Percentiles rank a stretch among this genome's conserved stretches.
Conservation (phyloP, 2,888 invertebrate genomes). For the Steromphala cineraria region DNA sequence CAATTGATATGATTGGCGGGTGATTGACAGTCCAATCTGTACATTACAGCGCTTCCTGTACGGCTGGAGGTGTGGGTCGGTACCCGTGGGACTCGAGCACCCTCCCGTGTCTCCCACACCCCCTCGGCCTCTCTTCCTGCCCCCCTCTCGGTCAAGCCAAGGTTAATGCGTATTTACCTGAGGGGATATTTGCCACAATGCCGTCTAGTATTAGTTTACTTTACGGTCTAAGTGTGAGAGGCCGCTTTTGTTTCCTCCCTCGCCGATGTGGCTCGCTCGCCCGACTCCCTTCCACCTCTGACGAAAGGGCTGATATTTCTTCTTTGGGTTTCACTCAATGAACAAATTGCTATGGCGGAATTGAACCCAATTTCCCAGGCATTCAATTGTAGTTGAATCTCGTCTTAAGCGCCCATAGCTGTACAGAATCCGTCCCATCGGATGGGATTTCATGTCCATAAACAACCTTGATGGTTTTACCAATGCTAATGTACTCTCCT, state of each 20-base stretch:
- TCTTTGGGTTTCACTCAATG: not conserved
- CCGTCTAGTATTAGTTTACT: not conserved
- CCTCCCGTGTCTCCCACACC: not conserved
- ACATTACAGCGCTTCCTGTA: too few species aligned
- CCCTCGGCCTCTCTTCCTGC: not conserved
- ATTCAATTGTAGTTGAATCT: not conserved
- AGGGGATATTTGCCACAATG: not conserved
- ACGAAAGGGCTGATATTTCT: not conserved
- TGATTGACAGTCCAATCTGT: too few species aligned
- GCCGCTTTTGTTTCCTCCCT: not conserved
- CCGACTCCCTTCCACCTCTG: not conserved
- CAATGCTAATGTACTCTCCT: not conserved
- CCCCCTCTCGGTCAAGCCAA: not conserved
- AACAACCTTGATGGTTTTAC: not conserved
- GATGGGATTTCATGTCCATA: not conserved
- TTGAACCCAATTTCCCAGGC: conserved; percentile 1
- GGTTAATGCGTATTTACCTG: conserved; percentile 3
- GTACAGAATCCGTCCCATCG: not conserved
- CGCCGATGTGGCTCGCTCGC: not conserved
- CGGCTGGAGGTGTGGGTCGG: not conserved
- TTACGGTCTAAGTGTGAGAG: not conserved
- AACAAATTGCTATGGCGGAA: not conserved
- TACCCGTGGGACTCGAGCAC: not conserved
- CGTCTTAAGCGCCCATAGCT: not conserved
- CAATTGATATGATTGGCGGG: too few species aligned